Percentiles rank a stretch among this genome's conserved stretches.
Conservation (phyloP, 2,797 vertebrate genomes). For the Silurus aristotelis region DNA sequence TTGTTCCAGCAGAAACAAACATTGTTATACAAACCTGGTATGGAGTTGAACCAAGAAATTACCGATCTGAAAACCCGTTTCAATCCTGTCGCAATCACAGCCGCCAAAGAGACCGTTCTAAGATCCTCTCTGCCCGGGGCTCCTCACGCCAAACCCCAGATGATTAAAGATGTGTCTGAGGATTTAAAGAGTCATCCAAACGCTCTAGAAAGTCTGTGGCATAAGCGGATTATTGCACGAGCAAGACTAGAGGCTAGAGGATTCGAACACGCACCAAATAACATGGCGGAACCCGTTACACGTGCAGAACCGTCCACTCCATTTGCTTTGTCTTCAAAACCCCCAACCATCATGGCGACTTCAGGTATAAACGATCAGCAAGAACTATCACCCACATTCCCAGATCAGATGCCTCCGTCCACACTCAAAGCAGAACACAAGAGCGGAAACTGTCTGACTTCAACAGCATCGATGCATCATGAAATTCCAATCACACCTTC, state of each 20-base stretch:
- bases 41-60: slow-evolving; percentile 39
- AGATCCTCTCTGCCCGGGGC: slow-evolving; percentile 16
- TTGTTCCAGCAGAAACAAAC: slow-evolving; percentile 45
- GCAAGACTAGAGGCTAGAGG: not conserved
- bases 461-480: not conserved
- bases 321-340: not conserved
- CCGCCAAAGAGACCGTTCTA: slow-evolving; percentile 53
- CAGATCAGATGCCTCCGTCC: slow-evolving; percentile 16
- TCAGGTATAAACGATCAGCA: slow-evolving; percentile 14
- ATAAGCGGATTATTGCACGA: slow-evolving; percentile 22
- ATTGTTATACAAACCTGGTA: slow-evolving; percentile 27
- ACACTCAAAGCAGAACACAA: slow-evolving; percentile 27
- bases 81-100: slow-evolving; percentile 34
- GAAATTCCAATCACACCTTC: not conserved
- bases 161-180: slow-evolving; percentile 21
- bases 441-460: not conserved
- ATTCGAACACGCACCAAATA: slow-evolving; percentile 11
- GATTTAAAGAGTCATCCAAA: slow-evolving; percentile 18
- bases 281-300: not conserved
- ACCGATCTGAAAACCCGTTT: slow-evolving; percentile 51
- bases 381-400: not conserved
- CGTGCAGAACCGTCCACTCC: not conserved
- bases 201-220: slow-evolving; percentile 26
- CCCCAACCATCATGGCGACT: not conserved
- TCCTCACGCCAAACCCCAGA: slow-evolving; percentile 26